Base-by-base conservation (phyloP, 1,140 invertebrate species). In the Sycophaga agraensis region DNA sequence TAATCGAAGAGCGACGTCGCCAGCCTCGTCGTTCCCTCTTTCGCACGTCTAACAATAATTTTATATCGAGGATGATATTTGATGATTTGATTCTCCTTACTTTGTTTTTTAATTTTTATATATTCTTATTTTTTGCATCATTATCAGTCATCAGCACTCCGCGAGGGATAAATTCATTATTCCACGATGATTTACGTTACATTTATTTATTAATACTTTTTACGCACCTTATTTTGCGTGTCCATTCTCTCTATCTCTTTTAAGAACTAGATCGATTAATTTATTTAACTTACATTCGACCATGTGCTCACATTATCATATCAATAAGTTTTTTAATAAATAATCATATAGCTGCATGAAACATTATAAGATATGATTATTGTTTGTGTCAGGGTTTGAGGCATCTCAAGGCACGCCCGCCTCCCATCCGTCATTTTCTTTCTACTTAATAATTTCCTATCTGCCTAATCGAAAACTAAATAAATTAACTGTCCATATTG, bases 321-420 rank as follows among this genome's bases (percentile, higher is more conserved):
- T 21, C 28, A 9, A 39, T 48, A 46, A 46, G n/a, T 46, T 35
- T 22, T 31, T 45, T 46, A 5, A 55, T 17, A 48, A 56, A 56
- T 34, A 56, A 62, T 55, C 37, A 31, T 55, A n/a, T n/a, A 55
- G 49, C 24, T 55, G 37, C 37, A 49, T 53, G 63, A 64, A 67
- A 63, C 60, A 67, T 70, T 59, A 63, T 65, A 60, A 68, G 72
- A 75, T 74, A 76, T 74, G 73, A 72, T 74, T 73, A 74, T 75
- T 73, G 67, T 77, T 77, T 77, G 68, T 70, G 60, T 73, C 65
- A 68, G 70, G 68, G 68, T 70, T 64, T 68, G 74, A 74, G 73
- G 69, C 72, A 73, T 73, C 66, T 72, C 71, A 75, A 77, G 75
- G 73, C 73, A 76, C 72, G 67, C 73, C 72, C 73, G 63, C 66